Evolutionary conservation across 2,797 vertebrate genomes (phyloP).

Genomic region (Dipus sagitta): DNA sequence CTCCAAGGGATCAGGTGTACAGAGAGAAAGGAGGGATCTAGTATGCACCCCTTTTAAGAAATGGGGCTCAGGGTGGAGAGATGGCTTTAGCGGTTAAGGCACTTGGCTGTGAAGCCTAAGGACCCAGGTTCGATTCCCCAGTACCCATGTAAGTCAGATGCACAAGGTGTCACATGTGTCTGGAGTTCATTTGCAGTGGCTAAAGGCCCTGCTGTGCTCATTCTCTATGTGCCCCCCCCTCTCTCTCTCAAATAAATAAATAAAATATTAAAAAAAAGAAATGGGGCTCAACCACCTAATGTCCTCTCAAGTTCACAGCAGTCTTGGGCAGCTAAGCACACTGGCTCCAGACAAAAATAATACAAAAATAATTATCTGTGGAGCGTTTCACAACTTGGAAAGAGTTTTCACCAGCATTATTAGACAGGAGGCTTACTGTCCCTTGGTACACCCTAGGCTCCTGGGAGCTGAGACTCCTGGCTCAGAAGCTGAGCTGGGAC

Average conservation of each 20-base stretch:
- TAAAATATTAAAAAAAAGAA: too few relatives aligned
- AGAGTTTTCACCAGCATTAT: constrained; percentile 1
- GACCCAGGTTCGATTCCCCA: too few relatives aligned
- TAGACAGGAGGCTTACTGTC: neutral
- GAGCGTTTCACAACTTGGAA: constrained; percentile 21
- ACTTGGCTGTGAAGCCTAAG: too few relatives aligned
- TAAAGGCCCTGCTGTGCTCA: too few relatives aligned
- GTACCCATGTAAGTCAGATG: too few relatives aligned
- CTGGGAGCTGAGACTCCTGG: neutral
- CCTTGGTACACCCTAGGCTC: neutral
- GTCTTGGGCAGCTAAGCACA: neutral
- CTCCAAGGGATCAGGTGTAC: neutral
- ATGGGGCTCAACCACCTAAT: neutral
- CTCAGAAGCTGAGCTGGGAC: neutral
- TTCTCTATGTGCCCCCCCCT: too few relatives aligned
- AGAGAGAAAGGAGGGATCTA: neutral
- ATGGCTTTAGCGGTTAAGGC: too few relatives aligned
- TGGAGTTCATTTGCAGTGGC: too few relatives aligned
- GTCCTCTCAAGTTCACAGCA: neutral
- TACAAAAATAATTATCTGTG: constrained; percentile 28
- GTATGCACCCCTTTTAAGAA: neutral
- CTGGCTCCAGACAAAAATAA: neutral
- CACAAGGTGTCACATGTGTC: too few relatives aligned
- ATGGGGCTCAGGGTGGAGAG: too few relatives aligned
- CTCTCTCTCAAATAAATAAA: too few relatives aligned